phyloP scores from a whole-genome alignment of 2,888 invertebrate genomes.

The Sminthurides aquaticus region DNA sequence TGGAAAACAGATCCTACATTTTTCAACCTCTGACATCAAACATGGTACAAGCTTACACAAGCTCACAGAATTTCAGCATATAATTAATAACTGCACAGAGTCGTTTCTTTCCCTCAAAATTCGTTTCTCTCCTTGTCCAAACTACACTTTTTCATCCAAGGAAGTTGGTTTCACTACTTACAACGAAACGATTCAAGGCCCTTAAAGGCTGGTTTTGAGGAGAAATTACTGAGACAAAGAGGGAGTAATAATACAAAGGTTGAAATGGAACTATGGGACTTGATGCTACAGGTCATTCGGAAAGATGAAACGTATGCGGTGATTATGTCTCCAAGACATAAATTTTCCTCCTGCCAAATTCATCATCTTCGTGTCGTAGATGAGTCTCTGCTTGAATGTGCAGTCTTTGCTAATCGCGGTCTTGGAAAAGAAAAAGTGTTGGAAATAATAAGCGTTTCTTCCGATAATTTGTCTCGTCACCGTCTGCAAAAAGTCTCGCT shows the following conservation, averaged over 20 bases:
- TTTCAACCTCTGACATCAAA: background rate
- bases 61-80: too few relatives aligned
- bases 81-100: background rate
- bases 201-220: background rate
- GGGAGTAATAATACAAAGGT: too few relatives aligned
- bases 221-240: too few relatives aligned
- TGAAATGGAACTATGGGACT: too few relatives aligned
- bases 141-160: background rate
- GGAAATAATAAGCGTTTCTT: too few relatives aligned
- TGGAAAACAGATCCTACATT: background rate
- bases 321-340: background rate
- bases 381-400: background rate
- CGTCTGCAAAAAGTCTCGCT: background rate
- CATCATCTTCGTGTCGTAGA: background rate
- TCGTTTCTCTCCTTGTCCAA: background rate
- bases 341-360: background rate
- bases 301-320: background rate
- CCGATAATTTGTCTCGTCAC: background rate
- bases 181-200: too few relatives aligned
- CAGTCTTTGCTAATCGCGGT: too few relatives aligned
- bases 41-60: background rate
- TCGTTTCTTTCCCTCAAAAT: background rate
- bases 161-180: background rate
- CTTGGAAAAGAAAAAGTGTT: too few relatives aligned
- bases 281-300: background rate